phyloP scores from a whole-genome alignment of 1,140 invertebrate species.

The Drosophila lacertosa region DNA sequence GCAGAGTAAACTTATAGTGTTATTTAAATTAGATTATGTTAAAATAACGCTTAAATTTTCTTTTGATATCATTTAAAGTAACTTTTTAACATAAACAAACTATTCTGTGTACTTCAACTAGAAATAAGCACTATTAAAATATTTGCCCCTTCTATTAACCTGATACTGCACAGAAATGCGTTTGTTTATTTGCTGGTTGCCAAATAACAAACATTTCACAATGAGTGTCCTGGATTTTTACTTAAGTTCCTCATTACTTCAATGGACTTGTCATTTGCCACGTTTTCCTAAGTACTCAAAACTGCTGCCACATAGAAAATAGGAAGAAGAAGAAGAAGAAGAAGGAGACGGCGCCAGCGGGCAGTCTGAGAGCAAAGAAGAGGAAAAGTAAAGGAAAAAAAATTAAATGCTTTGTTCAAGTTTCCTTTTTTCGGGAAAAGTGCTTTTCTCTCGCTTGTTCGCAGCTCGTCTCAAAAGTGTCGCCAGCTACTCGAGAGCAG shows the following conservation, averaged over 20 bases:
- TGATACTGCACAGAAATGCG: no score
- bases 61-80: no score
- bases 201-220: no score
- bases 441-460: slow-evolving; percentile 5
- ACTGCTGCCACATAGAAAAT: slow-evolving; percentile 12
- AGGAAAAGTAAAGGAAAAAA: slow-evolving; percentile 5
- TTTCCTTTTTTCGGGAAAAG: slow-evolving; percentile 21
- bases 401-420: slow-evolving; percentile 54
- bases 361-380: slow-evolving; percentile 14
- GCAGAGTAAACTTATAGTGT: no score
- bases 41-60: no score
- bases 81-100: no score
- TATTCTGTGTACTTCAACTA: no score
- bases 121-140: no score
- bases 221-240: neutral
- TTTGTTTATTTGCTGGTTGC: neutral
- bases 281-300: neutral
- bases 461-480: slow-evolving; percentile 32
- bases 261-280: neutral
- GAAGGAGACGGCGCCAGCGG: slow-evolving; percentile 21
- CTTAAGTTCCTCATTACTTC: neutral
- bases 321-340: no score
- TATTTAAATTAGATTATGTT: no score
- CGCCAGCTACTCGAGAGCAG: slow-evolving; percentile 2
- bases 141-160: no score